Evolutionary conservation across 1,140 invertebrate species (phyloP), one percentile per base, ranked within the genome.

Genomic region (Hormaphis cornu): DNA sequence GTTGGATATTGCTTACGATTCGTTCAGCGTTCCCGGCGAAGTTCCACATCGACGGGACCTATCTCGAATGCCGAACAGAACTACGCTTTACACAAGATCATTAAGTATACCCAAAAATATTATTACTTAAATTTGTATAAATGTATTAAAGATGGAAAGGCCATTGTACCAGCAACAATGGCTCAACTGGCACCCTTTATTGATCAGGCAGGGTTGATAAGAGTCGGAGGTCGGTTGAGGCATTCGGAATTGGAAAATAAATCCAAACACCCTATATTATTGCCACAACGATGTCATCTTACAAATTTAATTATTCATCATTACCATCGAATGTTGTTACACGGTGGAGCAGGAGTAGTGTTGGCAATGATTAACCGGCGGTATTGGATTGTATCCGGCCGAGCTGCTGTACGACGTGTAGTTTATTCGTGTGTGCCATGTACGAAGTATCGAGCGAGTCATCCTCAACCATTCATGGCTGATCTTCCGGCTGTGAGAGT

Each of bases 251-350:
- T 69, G 0, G 42, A 54, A 0, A 59, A 59, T 59, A 37, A 59
- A 16, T 12, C 46, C 20, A 71, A 72, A 53, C 70, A 72, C 58
- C 71, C 69, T 14, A 72, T 74, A 48, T 42, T 73, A n/a, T 26
- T 74, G 16, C 70, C 72, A n/a, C 50, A 26, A 22, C 33, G 59
- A 8, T 20, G 37, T 26, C 50, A 70, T 77, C 4, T 79, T 75
- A 76, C 77, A 70, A 74, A 72, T 66, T 35, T 77, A 10, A 44
- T 78, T 7, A 77, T 77, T 35, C 73, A 74, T 3, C 9, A 76
- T 63, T 72, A 74, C 58, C 77, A 78, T 69, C 9, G 44, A 24
- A n/a, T 46, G 71, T 54, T 74, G 58, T 71, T 76, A 16, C 77
- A 79, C 70, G 71, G 54, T 24, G 54, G 54, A 1, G 20, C 10